Evolutionary conservation across 2,113 vertebrate genomes (phyloP), one percentile per base, ranked within the genome.

Genomic region (Centropus unirufus): DNA sequence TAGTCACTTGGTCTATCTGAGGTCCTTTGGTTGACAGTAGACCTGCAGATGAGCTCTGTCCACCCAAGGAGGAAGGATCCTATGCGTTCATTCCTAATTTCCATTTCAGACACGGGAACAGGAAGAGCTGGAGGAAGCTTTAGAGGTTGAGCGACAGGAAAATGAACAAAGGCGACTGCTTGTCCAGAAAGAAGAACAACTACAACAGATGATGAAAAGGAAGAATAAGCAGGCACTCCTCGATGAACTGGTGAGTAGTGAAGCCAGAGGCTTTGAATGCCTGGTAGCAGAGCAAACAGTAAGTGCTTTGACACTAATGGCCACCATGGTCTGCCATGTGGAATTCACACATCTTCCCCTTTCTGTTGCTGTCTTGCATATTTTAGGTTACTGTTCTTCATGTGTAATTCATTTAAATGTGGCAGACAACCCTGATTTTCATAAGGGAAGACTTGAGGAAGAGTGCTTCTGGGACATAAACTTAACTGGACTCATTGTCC

Each of bases 221-320:
- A 99, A 99, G 97, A 99, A 98, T 97, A 99, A 99, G 86, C 99
- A 99, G 96, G 98, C 99, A 42, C 98, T 99, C 83, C 97, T 99
- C 95, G 99, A 99, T 95, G 98, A 99, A 93, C 98, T 99, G 98
- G 99, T 99, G 97, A 95, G 98, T 97, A 54, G 39, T 40, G 64
- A 81, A 92, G 32, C n/a, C 30, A 83, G 46, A 57, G 47, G 23
- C 36, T 88, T 73, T 77, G 42, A 80, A 29, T 11, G 39, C 55
- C 87, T 18, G 14, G 12, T 36, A 69, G 46, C 30, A 51, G 51
- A 64, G 46, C 57, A 62, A 80, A 44, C n/a, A 80, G 52, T 34
- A 32, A 29, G 22, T 72, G 16, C 12, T 1, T 14, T 36, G 63
- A 24, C 12, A 9, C 63, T 54, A 12, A n/a, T 18, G 55, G 74